Conservation (phyloP, 2,113 vertebrate genomes). For the Lasiurus borealis region DNA sequence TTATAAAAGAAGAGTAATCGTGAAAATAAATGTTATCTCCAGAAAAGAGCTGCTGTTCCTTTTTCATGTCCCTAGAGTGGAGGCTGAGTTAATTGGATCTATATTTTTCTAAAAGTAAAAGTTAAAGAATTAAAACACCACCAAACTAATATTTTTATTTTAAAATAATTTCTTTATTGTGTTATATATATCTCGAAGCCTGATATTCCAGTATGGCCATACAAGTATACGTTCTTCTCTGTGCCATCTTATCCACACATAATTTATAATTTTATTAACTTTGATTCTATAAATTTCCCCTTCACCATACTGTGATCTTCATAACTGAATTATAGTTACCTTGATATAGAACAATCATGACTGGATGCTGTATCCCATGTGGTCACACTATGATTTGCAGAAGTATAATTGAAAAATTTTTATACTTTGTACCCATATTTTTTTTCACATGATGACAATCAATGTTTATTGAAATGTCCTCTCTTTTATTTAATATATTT, state of each 20-base stretch:
- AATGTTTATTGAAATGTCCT: background rate
- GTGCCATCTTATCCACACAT: background rate
- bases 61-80: background rate
- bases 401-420: background rate
- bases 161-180: conserved; percentile 37
- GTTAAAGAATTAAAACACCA: conserved; percentile 38
- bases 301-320: conserved; percentile 4
- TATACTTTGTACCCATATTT: background rate
- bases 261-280: conserved; percentile 40
- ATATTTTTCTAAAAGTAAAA: conserved; percentile 27
- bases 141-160: conserved; percentile 4
- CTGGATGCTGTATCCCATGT: background rate
- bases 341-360: background rate
- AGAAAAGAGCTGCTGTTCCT: background rate
- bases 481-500: background rate
- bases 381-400: background rate
- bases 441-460: conserved; percentile 13
- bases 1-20: background rate
- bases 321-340: background rate
- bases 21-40: background rate
- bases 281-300: background rate
- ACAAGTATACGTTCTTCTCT: background rate
- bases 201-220: background rate
- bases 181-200: background rate
- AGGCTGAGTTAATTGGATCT: background rate